phyloP scores from a whole-genome alignment of 2,113 vertebrate genomes.

The Colistium nudipinnis region DNA sequence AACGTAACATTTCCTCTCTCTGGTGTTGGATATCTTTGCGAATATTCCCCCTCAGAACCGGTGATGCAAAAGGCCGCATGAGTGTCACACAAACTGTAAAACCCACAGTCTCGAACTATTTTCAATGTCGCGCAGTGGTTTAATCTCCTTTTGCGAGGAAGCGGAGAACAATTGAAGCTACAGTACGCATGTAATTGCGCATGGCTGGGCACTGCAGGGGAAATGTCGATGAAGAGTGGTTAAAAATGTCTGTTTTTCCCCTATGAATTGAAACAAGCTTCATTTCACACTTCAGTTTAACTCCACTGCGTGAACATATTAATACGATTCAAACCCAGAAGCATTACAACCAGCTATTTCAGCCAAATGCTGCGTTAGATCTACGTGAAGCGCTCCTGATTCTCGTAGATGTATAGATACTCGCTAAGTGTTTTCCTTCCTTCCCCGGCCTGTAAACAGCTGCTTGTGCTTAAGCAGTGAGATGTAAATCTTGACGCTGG shows the following conservation, averaged over 20 bases:
- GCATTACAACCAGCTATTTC: conserved; percentile 41
- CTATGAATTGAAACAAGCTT: conserved; percentile 28
- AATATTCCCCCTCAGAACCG: not conserved
- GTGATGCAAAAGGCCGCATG: conserved; percentile 34
- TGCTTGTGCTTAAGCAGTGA: conserved; percentile 84
- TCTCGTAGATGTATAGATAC: conserved; percentile 55
- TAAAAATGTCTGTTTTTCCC: conserved; percentile 52
- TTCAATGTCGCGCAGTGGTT: conserved; percentile 45
- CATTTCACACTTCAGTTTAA: conserved; percentile 15
- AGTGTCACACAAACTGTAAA: conserved; percentile 38
- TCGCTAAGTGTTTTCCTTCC: conserved; percentile 70
- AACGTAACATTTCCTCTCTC: not conserved
- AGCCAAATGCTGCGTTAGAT: conserved; percentile 45
- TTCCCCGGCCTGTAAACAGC: conserved; percentile 79
- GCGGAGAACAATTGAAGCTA: conserved; percentile 23
- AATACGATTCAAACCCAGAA: conserved; percentile 27
- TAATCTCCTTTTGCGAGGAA: conserved; percentile 61
- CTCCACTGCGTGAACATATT: conserved; percentile 3
- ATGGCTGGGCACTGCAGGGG: conserved; percentile 34
- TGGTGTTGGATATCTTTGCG: not conserved
- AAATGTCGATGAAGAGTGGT: conserved; percentile 36
- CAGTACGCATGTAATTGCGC: conserved; percentile 10
- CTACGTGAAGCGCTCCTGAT: conserved; percentile 58
- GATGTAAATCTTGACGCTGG: conserved; percentile 85
- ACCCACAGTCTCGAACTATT: conserved; percentile 16